Base-by-base conservation (phyloP, 1,140 invertebrate genomes). In the Eciton burchellii region DNA sequence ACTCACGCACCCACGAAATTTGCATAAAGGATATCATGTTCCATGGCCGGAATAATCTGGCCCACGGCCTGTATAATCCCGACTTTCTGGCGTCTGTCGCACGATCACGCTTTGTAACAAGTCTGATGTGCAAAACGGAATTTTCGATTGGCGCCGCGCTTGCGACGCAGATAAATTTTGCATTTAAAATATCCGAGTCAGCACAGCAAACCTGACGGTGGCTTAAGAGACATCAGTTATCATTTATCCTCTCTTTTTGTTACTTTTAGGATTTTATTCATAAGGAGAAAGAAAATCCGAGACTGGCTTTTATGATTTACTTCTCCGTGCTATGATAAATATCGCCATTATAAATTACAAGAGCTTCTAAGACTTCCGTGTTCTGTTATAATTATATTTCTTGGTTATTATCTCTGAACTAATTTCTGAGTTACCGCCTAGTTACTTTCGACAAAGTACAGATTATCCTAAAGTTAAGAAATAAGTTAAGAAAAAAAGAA, bases 21-120 rank as follows among this genome's bases (percentile, higher is more conserved):
- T 77, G 35, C 74, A 77, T 77, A 77, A 77, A 77, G 62, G 47
- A 77, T 77, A 77, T 77, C 74, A 76, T 54, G 73, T 76, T 76
- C 47, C 73, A 66, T 62, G 62, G 47, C 9, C 62, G 74, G 47
- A 77, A 77, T 77, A 74, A 63, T 63, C 72, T 66, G 62, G 73
- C 72, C 71, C 73, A 65, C 59, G 59, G 47, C 60, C 62, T 62
- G 62, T 47, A 77, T 77, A 77, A 77, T 68, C 74, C 74, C 62
- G 21, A 54, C 62, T 77, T 68, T 68, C 73, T 66, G 73, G 16
- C 73, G 73, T 19, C 35, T 19, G 16, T 76, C 26, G 29, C 21
- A 19, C 62, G 49, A 74, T 63, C 59, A 41, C 57, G 72, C 73
- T 77, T 77, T 45, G 62, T 26, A 77, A 68, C 49, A 19, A 21